These are phyloP conservation scores for Phrynosoma blainvillii DNA, from an alignment of 2,113 vertebrate genomes.

Conservation along the genomic window DNA sequence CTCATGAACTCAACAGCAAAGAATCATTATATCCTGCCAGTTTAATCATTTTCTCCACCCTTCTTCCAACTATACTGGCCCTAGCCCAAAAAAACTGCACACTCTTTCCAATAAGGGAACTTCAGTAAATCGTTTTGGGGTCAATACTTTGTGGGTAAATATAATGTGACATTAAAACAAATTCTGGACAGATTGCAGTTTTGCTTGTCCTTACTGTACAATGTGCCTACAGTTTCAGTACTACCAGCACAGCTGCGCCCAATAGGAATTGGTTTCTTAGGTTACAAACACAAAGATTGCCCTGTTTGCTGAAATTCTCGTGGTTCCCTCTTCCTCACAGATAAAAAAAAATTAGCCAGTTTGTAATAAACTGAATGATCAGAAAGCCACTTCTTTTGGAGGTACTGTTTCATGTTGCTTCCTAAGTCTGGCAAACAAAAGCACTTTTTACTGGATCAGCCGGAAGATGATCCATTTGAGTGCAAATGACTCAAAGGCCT, in stretches of 20 bases:
- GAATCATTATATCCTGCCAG: background rate
- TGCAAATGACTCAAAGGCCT: conserved; percentile 65
- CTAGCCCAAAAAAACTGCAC: background rate
- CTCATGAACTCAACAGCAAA: conserved; percentile 3
- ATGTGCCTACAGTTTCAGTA: conserved; percentile 49
- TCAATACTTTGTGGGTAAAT: conserved; percentile 28
- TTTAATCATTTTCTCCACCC: conserved; percentile 16
- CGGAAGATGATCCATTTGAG: conserved; percentile 28
- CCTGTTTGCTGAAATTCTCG: conserved; percentile 66
- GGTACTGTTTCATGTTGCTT: conserved; percentile 66
- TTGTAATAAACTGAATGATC: conserved; percentile 45
- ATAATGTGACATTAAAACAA: background rate
- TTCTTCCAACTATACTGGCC: background rate
- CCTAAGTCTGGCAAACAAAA: conserved; percentile 57
- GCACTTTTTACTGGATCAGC: conserved; percentile 61
- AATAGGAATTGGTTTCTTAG: conserved; percentile 54
- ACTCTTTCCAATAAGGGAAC: background rate
- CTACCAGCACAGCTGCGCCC: conserved; percentile 66
- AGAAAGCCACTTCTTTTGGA: conserved; percentile 57
- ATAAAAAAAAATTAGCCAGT: conserved; percentile 54
- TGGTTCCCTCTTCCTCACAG: conserved; percentile 48
- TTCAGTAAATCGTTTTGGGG: conserved; percentile 20
- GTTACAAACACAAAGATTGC: conserved; percentile 72
- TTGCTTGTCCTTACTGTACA: conserved; percentile 45
- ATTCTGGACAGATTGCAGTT: conserved; percentile 24